phyloP scores from a whole-genome alignment of 2,888 invertebrate species.

The Epinotia bilunana region DNA sequence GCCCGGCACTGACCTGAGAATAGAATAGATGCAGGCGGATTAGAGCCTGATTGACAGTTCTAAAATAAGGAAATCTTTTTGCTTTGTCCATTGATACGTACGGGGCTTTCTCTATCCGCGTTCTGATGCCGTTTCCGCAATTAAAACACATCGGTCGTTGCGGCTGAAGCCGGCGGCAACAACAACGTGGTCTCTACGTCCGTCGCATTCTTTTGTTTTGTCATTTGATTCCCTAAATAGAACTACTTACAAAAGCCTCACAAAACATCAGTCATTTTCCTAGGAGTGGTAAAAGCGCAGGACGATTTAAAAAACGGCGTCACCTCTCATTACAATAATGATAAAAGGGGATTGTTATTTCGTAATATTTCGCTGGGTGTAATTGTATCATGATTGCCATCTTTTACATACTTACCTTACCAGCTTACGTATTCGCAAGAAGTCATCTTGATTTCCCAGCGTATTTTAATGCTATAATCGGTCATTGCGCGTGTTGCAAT shows the following conservation, averaged over 20 bases:
- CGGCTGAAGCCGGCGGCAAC: constrained; percentile 11
- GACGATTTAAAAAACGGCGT: not conserved
- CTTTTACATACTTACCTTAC: constrained; percentile 37
- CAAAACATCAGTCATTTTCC: not conserved
- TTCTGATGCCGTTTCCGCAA: constrained; percentile 58
- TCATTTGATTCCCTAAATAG: constrained; percentile 14
- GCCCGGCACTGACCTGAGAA: constrained; percentile 19
- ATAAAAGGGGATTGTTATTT: constrained; percentile 30
- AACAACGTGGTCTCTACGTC: not conserved
- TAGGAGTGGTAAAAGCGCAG: not conserved
- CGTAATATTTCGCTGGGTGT: constrained; percentile 24
- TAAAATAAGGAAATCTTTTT: constrained; percentile 62
- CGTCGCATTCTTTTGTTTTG: constrained; percentile 25
- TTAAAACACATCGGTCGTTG: constrained; percentile 47
- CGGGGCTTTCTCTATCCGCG: constrained; percentile 56
- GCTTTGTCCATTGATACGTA: constrained; percentile 50
- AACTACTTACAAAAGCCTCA: not conserved
- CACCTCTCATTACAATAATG: not conserved
- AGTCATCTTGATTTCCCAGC: constrained; percentile 36
- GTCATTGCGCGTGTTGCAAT: constrained; percentile 41
- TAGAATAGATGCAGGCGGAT: constrained; percentile 30
- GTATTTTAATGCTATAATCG: constrained; percentile 45
- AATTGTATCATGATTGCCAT: constrained; percentile 39
- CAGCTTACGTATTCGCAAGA: constrained; percentile 35
- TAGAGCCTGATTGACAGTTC: constrained; percentile 58